Evolutionary conservation across 2,113 vertebrate genomes (phyloP).

Genomic region (Ameiurus melas): DNA sequence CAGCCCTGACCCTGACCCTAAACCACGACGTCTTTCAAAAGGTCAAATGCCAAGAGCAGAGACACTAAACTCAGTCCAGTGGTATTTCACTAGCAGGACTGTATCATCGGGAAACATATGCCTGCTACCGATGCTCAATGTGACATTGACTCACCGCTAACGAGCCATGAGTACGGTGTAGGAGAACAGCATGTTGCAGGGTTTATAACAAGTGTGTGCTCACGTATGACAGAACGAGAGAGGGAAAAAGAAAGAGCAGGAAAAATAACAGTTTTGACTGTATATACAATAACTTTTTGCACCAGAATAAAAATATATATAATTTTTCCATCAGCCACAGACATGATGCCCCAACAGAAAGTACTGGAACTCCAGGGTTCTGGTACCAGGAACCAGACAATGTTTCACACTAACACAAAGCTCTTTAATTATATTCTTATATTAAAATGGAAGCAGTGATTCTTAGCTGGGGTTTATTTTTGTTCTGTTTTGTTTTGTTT

Average conservation of each 20-base stretch:
- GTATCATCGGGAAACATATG: constrained; percentile 23
- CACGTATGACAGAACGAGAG: not conserved
- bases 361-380: not conserved
- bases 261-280: not conserved
- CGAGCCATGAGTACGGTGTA: not conserved
- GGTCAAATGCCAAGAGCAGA: constrained; percentile 28
- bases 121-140: not conserved
- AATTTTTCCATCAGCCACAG: not conserved
- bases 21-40: constrained; percentile 9
- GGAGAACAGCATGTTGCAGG: not conserved
- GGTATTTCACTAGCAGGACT: constrained; percentile 22
- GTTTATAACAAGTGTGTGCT: not conserved
- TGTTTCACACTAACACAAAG: not conserved
- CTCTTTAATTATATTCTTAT: no score
- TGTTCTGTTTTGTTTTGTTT: not conserved
- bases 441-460: no score
- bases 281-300: not conserved
- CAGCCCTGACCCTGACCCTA: constrained; percentile 22
- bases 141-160: not conserved
- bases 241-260: not conserved
- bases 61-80: constrained; percentile 36
- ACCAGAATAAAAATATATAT: not conserved
- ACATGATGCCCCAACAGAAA: not conserved
- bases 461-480: no score
- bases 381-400: not conserved